These are phyloP conservation scores for Jordanella pulchra DNA, from an alignment of 2,797 vertebrate species.

Conservation along the genomic window DNA sequence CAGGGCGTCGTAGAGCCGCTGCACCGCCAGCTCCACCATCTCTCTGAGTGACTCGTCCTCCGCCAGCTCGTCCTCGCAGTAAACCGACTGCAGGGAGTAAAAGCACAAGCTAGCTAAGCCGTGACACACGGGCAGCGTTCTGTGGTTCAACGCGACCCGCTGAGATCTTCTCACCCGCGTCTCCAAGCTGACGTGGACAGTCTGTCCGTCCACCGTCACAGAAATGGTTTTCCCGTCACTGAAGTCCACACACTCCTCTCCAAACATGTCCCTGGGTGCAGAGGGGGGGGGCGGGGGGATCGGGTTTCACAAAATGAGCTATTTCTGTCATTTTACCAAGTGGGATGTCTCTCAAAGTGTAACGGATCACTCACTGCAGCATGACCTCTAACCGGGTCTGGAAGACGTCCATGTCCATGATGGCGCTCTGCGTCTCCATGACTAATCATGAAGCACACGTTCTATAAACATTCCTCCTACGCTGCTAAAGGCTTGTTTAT, in stretches of 20 bases:
- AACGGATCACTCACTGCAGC: conserved; percentile 87
- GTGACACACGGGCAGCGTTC: neutral
- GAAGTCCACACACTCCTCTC: conserved; percentile 87
- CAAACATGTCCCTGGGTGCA: conserved; percentile 88
- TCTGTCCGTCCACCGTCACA: conserved; percentile 87
- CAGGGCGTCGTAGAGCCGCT: conserved; percentile 88
- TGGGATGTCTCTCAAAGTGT: neutral
- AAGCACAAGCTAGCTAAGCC: neutral
- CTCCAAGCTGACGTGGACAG: conserved; percentile 80
- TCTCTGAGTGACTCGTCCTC: conserved; percentile 91
- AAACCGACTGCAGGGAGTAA: conserved; percentile 75
- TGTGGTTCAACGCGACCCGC: neutral
- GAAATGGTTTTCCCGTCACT: conserved; percentile 80
- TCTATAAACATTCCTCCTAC: too few relatives aligned
- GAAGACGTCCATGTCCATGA: conserved; percentile 86
- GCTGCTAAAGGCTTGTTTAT: too few relatives aligned
- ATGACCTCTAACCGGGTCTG: conserved; percentile 88
- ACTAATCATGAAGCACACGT: conserved; percentile 47
- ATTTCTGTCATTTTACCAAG: neutral
- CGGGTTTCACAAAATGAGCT: neutral
- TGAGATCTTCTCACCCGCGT: conserved; percentile 65
- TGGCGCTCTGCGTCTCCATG: conserved; percentile 80
- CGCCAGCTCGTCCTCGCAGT: conserved; percentile 85
- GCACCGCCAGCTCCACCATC: conserved; percentile 90
- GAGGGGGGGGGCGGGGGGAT: neutral